phyloP scores from a whole-genome alignment of 2,888 invertebrate genomes.

The Cheilosia pagana region DNA sequence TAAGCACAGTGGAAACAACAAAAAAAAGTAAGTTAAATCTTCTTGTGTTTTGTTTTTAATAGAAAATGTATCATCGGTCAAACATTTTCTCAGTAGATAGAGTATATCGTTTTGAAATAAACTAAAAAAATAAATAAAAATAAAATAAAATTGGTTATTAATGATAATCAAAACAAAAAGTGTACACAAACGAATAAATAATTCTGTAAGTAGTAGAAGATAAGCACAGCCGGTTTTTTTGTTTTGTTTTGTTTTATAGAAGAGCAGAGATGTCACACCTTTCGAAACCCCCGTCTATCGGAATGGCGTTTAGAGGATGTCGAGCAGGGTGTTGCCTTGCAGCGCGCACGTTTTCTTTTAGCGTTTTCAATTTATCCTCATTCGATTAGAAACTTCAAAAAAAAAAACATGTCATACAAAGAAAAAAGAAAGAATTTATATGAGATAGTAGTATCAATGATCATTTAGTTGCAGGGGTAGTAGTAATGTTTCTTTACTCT shows the following conservation, averaged over 20 bases:
- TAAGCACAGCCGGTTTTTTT: slow-evolving; percentile 69
- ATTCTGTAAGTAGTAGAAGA: slow-evolving; percentile 68
- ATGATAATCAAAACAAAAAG: slow-evolving; percentile 52
- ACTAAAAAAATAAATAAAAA: slow-evolving; percentile 65
- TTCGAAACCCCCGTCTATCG: slow-evolving; percentile 64
- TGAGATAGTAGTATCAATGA: slow-evolving; percentile 68
- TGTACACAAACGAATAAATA: slow-evolving; percentile 67
- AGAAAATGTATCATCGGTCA: slow-evolving; percentile 47
- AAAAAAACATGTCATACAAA: slow-evolving; percentile 69
- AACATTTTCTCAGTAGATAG: slow-evolving; percentile 26
- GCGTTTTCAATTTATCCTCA: slow-evolving; percentile 62
- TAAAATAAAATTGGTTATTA: slow-evolving; percentile 52
- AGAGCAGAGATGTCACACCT: slow-evolving; percentile 72
- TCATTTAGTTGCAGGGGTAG: slow-evolving; percentile 59
- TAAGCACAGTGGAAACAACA: slow-evolving; percentile 79
- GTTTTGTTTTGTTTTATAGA: too few relatives aligned
- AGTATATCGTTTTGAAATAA: slow-evolving; percentile 35
- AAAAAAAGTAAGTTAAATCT: slow-evolving; percentile 77
- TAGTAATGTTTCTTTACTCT: slow-evolving; percentile 56
- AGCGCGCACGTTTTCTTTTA: slow-evolving; percentile 44
- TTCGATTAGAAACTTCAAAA: slow-evolving; percentile 67
- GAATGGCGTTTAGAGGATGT: slow-evolving; percentile 68
- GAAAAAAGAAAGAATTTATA: slow-evolving; percentile 72
- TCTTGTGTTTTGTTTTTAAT: slow-evolving; percentile 39
- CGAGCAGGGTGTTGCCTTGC: slow-evolving; percentile 64